These are phyloP conservation scores for Parnassius smintheus DNA, from an alignment of 2,888 invertebrate species.

Conservation along the genomic window DNA sequence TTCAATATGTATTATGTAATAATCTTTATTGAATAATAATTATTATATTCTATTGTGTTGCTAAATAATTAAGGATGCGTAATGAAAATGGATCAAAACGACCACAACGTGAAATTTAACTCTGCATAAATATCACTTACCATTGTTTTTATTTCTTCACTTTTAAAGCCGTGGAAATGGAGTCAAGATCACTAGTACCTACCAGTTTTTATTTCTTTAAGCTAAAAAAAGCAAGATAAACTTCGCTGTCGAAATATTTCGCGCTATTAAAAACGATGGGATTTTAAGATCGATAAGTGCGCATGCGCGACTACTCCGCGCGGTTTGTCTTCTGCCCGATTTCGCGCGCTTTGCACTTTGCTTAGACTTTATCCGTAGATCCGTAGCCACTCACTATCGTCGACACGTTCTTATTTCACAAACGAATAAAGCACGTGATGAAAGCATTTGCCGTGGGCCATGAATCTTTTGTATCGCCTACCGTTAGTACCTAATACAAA, in stretches of 20 bases:
- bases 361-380: slow-evolving; percentile 27
- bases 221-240: neutral
- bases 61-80: no score
- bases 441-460: slow-evolving; percentile 63
- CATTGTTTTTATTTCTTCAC: slow-evolving; percentile 4
- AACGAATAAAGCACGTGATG: slow-evolving; percentile 60
- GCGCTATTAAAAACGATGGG: slow-evolving; percentile 42
- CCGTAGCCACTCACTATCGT: slow-evolving; percentile 51
- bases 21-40: no score
- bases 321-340: slow-evolving; percentile 58
- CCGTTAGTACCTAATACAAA: slow-evolving; percentile 13
- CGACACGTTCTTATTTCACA: slow-evolving; percentile 53
- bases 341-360: slow-evolving; percentile 34
- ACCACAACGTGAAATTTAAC: no score
- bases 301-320: slow-evolving; percentile 62
- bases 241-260: slow-evolving; percentile 36
- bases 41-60: no score
- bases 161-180: neutral
- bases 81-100: no score
- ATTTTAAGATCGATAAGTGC: slow-evolving; percentile 33
- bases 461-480: slow-evolving; percentile 38
- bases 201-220: neutral
- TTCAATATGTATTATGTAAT: no score
- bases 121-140: slow-evolving; percentile 2
- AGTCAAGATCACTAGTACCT: neutral